Conservation (phyloP, 2,888 invertebrate species). For the Conops quadrifasciatus region DNA sequence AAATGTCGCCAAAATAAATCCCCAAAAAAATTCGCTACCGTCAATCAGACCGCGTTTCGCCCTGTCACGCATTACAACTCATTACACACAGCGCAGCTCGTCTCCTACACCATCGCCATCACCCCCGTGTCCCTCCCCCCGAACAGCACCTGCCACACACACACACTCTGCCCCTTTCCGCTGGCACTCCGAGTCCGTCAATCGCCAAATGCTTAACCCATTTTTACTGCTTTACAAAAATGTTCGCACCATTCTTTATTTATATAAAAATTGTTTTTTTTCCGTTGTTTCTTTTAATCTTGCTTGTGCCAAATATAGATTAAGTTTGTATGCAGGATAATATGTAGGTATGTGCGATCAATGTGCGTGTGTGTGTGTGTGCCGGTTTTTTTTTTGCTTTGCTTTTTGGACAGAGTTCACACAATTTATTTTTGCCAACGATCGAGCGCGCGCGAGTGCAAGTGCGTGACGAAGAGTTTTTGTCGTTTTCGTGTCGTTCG, state of each 20-base stretch:
- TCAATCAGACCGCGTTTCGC: neutral
- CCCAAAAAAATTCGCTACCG: neutral
- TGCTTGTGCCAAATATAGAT: neutral
- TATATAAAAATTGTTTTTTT: conserved; percentile 11
- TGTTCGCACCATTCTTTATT: neutral
- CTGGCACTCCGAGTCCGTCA: no score
- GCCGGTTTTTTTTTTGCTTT: neutral
- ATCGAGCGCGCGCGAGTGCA: conserved; percentile 16
- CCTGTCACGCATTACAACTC: no score
- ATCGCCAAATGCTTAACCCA: conserved; percentile 15
- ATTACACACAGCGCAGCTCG: no score
- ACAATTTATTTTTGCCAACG: conserved; percentile 19
- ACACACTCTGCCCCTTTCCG: no score
- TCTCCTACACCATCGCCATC: no score
- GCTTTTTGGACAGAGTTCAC: neutral
- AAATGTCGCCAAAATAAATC: no score
- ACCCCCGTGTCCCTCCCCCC: no score
- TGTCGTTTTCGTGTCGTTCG: neutral
- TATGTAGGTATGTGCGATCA: neutral
- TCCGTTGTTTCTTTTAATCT: conserved; percentile 3
- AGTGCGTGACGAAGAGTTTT: conserved; percentile 13
- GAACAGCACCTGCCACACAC: no score
- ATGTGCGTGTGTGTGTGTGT: conserved; percentile 14
- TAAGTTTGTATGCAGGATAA: neutral
- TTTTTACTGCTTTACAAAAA: conserved; percentile 2